phyloP scores from a whole-genome alignment of 2,113 vertebrate genomes.

The Nettapus auritus region DNA sequence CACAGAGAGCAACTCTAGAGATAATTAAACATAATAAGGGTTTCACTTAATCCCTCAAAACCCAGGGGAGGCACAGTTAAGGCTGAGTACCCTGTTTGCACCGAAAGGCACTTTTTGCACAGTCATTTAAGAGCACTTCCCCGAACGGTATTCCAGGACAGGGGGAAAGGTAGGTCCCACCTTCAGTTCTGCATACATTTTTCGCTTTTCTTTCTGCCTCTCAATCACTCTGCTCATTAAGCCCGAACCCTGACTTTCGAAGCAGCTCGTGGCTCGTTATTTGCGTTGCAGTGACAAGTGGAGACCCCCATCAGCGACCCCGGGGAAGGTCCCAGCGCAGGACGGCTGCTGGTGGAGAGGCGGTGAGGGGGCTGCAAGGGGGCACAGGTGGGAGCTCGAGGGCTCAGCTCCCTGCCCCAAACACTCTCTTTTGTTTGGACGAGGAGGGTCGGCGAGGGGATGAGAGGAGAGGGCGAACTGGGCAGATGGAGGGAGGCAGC shows the following conservation, averaged over 20 bases:
- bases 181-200: background rate
- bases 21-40: conserved; percentile 76
- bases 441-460: background rate
- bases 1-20: conserved; percentile 61
- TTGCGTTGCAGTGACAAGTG: background rate
- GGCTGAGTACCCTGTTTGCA: conserved; percentile 47
- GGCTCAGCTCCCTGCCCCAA: background rate
- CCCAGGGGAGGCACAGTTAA: conserved; percentile 69
- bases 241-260: background rate
- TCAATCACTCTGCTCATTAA: background rate
- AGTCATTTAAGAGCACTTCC: background rate
- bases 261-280: background rate
- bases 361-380: background rate
- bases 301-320: background rate
- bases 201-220: background rate
- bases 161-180: conserved; percentile 25
- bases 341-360: background rate
- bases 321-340: background rate
- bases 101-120: background rate
- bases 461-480: background rate
- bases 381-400: background rate
- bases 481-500: background rate
- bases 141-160: background rate
- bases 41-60: conserved; percentile 72
- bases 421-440: fast-evolving